Evolutionary conservation across 2,888 invertebrate genomes (phyloP).

Genomic region (Bellardia bayeri): DNA sequence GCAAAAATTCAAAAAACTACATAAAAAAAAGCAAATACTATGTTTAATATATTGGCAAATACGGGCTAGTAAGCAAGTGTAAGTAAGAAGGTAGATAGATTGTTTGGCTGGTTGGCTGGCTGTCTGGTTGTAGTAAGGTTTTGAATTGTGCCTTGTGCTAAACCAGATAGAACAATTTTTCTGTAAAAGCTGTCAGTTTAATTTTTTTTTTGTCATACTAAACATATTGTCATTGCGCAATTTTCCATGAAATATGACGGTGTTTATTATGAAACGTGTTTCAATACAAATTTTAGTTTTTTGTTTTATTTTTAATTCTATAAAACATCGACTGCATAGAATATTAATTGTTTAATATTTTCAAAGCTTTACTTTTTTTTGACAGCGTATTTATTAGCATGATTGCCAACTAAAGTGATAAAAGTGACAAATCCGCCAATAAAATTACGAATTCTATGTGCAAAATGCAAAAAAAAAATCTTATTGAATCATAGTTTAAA

Average conservation of each 20-base stretch:
- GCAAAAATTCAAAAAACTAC: conserved; percentile 7
- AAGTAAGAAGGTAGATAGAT: background rate
- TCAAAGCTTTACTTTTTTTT: conserved; percentile 24
- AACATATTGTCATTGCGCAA: conserved; percentile 68
- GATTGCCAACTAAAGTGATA: conserved; percentile 21
- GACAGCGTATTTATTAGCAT: conserved; percentile 1
- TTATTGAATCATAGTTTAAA: conserved; percentile 25
- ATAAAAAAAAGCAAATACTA: conserved; percentile 5
- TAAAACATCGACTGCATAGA: conserved; percentile 61
- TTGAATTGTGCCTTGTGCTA: conserved; percentile 28
- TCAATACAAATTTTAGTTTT: conserved; percentile 18
- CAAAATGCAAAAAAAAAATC: background rate
- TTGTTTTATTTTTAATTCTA: conserved; percentile 45
- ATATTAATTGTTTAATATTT: conserved; percentile 62
- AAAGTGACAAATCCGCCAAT: conserved; percentile 38
- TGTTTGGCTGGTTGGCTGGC: no score
- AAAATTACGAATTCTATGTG: conserved; percentile 42
- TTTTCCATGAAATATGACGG: conserved; percentile 70
- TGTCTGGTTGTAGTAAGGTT: conserved; percentile 8
- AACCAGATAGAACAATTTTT: conserved; percentile 58
- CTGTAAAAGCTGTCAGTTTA: conserved; percentile 38
- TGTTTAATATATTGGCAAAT: conserved; percentile 5
- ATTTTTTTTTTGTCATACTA: conserved; percentile 14
- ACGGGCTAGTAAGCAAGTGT: background rate
- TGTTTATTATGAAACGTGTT: conserved; percentile 63